These are phyloP conservation scores for Omphaloscelis lunosa DNA, from an alignment of 2,888 invertebrate species.

Conservation along the genomic window DNA sequence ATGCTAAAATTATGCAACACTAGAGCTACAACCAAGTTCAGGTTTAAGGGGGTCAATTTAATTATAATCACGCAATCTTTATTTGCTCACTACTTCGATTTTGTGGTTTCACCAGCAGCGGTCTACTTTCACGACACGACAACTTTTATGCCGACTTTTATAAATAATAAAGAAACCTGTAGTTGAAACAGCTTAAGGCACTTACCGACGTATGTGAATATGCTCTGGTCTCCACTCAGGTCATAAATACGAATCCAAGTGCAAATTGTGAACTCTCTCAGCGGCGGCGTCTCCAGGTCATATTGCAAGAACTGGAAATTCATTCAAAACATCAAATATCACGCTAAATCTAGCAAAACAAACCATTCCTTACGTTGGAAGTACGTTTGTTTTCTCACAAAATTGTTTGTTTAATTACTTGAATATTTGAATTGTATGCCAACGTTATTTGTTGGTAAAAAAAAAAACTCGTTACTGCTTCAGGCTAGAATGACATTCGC, in stretches of 20 bases:
- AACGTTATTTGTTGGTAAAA: not conserved
- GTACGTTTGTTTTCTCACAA: slow-evolving; percentile 9
- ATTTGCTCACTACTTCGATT: slow-evolving; percentile 74
- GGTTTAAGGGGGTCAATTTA: slow-evolving; percentile 77
- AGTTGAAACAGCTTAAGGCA: slow-evolving; percentile 34
- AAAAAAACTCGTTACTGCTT: not conserved
- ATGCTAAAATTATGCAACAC: slow-evolving; percentile 70
- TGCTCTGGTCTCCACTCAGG: slow-evolving; percentile 79
- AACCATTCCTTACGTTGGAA: slow-evolving; percentile 18
- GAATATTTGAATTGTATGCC: not conserved
- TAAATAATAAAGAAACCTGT: slow-evolving; percentile 28
- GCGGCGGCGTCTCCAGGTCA: slow-evolving; percentile 93
- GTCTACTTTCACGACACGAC: slow-evolving; percentile 63
- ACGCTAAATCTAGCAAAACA: not conserved
- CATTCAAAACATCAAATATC: slow-evolving; percentile 13
- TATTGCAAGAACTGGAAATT: slow-evolving; percentile 91
- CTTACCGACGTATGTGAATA: slow-evolving; percentile 86
- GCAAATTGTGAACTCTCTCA: slow-evolving; percentile 95
- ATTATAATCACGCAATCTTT: slow-evolving; percentile 73
- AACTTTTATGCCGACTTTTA: slow-evolving; percentile 46
- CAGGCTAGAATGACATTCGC: not conserved
- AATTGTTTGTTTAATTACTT: not conserved
- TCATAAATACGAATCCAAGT: slow-evolving; percentile 94
- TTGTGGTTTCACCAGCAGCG: slow-evolving; percentile 51
- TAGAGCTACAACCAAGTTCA: slow-evolving; percentile 71